Evolutionary conservation across 2,888 invertebrate genomes (phyloP), one percentile per base, ranked within the genome.

Genomic region (Baronia brevicornis): DNA sequence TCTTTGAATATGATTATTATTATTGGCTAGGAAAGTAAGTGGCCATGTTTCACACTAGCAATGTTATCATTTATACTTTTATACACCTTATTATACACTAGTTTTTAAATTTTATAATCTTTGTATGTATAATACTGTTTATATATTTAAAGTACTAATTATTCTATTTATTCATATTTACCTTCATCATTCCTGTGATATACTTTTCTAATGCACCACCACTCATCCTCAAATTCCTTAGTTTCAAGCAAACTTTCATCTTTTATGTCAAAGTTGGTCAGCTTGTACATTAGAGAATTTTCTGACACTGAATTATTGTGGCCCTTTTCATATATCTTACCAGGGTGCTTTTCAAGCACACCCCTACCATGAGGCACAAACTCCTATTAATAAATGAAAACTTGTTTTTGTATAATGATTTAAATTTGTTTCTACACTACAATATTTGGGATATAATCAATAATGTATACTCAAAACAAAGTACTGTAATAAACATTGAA

Each of bases 321-420:
- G 1, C 53, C 56, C 38, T 78, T 79, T 43, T 80, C 64, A 51
- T 87, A 87, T 28, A 88, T 84, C 44, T 90, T 89, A 30, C 91
- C 91, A 7, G 94, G 94, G 72, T 94, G 94, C 51, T 88, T 88
- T 35, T 86, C 84, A 65, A 92, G 82, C 80, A 91, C 91, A 84
- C 91, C 90, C 77, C 94, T 90, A 68, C 95, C 95, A 84, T 92
- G 91, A 61, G 95, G 95, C 86, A 92, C 88, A 85, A 92, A 95
- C 88, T 94, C 94, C 93, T 94, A 45, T 1, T 58, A 56, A 32
- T 48, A 22, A 22, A 18, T 28, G 22, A 28, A 13, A 27, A 14
- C 6, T 13, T 17, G 12, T 5, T 19, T 19, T 31, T 25, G 7
- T 12, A n/a, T 12, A 20, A 11, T 10, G n/a, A 17, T n/a, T n/a